phyloP scores from a whole-genome alignment of 2,797 vertebrate species.

The Otolemur crassicaudatus region DNA sequence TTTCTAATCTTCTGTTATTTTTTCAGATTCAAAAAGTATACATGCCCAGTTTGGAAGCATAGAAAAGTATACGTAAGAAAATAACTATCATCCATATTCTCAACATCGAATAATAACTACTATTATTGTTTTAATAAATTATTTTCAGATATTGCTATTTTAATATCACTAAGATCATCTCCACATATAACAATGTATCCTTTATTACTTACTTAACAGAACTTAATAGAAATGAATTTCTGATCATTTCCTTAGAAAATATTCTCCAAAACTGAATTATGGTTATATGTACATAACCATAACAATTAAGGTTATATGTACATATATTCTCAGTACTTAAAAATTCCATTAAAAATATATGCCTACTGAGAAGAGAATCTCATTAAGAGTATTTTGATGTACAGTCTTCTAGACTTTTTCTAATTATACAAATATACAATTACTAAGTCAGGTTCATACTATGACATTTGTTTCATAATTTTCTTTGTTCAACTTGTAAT shows the following conservation, averaged over 20 bases:
- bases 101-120: slow-evolving; percentile 43
- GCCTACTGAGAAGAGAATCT: slow-evolving; percentile 40
- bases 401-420: not conserved
- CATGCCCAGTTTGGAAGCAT: slow-evolving; percentile 24
- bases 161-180: slow-evolving; percentile 22
- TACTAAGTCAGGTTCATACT: slow-evolving; percentile 15
- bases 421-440: slow-evolving; percentile 5
- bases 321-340: not conserved
- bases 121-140: slow-evolving; percentile 50
- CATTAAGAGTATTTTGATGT: not conserved
- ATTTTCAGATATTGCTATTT: slow-evolving; percentile 43
- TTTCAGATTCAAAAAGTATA: slow-evolving; percentile 59
- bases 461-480: slow-evolving; percentile 23
- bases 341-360: slow-evolving; percentile 25
- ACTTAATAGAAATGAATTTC: not conserved
- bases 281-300: not conserved
- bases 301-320: not conserved
- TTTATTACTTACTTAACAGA: slow-evolving; percentile 6
- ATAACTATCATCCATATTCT: slow-evolving; percentile 34
- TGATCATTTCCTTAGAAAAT: slow-evolving; percentile 30
- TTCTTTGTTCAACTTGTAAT: slow-evolving; percentile 29
- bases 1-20: slow-evolving; percentile 1
- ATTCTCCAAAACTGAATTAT: slow-evolving; percentile 20
- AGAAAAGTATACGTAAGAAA: slow-evolving; percentile 51
- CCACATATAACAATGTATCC: not conserved